Conservation (phyloP, 2,888 invertebrate species). For the Sussaba pulchella region DNA sequence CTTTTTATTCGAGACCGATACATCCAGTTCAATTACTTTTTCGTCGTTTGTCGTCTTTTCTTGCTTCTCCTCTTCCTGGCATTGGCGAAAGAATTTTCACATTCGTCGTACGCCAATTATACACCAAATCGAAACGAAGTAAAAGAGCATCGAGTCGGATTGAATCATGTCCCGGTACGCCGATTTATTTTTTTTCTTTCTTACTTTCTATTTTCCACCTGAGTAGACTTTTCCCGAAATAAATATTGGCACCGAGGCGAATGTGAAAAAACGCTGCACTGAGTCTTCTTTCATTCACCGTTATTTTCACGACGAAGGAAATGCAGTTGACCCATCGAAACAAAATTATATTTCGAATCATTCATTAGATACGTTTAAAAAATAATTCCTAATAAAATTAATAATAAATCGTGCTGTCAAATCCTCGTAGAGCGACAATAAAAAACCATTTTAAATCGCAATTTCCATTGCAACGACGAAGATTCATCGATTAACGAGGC, state of each 20-base stretch:
- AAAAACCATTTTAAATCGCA: background rate
- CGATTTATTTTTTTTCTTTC: conserved; percentile 1
- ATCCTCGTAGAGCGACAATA: background rate
- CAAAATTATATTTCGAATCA: no score
- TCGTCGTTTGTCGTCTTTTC: conserved; percentile 17
- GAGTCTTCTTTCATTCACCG: background rate
- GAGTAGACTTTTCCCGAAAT: conserved; percentile 12
- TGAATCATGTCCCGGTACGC: conserved; percentile 14
- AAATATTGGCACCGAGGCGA: conserved; percentile 12
- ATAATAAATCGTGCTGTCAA: no score
- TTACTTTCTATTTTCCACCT: background rate
- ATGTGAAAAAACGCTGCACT: background rate
- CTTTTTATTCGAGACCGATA: conserved; percentile 48
- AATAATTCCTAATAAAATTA: background rate
- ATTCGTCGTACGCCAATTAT: conserved; percentile 44
- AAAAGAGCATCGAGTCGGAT: background rate
- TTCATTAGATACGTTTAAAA: no score
- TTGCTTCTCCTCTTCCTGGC: conserved; percentile 32
- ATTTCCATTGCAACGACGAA: background rate
- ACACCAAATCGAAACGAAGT: conserved; percentile 9
- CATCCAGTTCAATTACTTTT: conserved; percentile 49
- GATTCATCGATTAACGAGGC: conserved; percentile 11
- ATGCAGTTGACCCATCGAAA: no score
- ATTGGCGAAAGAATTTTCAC: conserved; percentile 9
- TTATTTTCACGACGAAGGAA: background rate